Evolutionary conservation across 2,888 invertebrate genomes (phyloP), one percentile per base, ranked within the genome.

Genomic region (Stictocephala bisonia): DNA sequence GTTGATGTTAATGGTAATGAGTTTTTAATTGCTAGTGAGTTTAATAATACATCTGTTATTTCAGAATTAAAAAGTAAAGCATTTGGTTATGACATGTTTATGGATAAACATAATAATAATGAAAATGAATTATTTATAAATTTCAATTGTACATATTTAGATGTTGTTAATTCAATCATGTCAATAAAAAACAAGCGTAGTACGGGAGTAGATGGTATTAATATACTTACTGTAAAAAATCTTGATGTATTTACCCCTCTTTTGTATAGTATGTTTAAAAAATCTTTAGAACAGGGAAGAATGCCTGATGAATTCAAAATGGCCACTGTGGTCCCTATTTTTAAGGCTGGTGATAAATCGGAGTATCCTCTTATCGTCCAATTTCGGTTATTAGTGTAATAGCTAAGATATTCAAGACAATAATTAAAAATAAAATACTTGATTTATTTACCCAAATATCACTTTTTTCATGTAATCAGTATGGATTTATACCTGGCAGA

Each of bases 271-370:
- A 51, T 51, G 18, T 51, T 7, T 44, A 44, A n/a, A 13, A 44
- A 44, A 13, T 44, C 44, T 4, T n/a, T 44, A 4, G 44, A 51
- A 6, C 51, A 51, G 24, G 22, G 22, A 20, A 22, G 3, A 20
- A 20, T 51, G 4, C 18, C 20, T 6, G 22, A 20, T 22, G 18
- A 20, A 24, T 51, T 51, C 20, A 51, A 51, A 6, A 22, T 51
- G 24, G 18, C 51, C 18, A 22, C 51, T 20, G 51, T 51, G 11
- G 51, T 51, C 22, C 51, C 51, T 20, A 51, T 51, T 51, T 44
- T 44, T 13, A 44, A 44, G 13, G n/a, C 44, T 3, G 44, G 44
- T 44, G 44, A 44, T 18, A 4, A 4, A 3, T 7, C 6, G 13
- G 44, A 44, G n/a, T 44, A n/a, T 44, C 44, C 3, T 44, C 44